A percentile compares a stretch with the other conserved stretches of the same genome.
phyloP scores from a whole-genome alignment of 2,797 vertebrate species.

The Diglossa cyanea region DNA sequence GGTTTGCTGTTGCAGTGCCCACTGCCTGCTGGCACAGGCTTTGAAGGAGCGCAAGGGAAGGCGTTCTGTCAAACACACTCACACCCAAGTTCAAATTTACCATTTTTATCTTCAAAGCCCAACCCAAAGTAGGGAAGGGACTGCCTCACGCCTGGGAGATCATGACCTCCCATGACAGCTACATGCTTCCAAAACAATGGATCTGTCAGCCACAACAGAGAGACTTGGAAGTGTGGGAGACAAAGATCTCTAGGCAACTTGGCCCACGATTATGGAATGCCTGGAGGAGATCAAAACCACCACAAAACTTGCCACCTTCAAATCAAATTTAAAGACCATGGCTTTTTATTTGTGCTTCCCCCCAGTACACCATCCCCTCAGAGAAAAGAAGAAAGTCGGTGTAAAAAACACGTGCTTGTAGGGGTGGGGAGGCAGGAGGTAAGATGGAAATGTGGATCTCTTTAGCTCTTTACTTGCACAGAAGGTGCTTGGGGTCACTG shows the following conservation, averaged over 20 bases:
- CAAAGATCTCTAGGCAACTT: conserved; percentile 72
- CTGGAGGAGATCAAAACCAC: conserved; percentile 67
- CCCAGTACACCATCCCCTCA: background rate
- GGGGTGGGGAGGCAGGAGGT: conserved; percentile 39
- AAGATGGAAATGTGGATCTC: background rate
- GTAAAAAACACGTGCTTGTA: conserved; percentile 32
- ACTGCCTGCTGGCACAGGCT: background rate
- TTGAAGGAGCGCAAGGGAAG: background rate
- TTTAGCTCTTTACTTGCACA: background rate
- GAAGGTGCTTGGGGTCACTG: background rate
- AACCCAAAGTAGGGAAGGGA: conserved; percentile 51
- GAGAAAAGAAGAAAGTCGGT: conserved; percentile 53
- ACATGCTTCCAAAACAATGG: conserved; percentile 68
- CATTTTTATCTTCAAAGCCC: conserved; percentile 69
- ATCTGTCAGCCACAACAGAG: conserved; percentile 66
- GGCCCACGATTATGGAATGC: conserved; percentile 70
- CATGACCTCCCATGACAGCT: conserved; percentile 71
- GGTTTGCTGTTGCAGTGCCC: background rate
- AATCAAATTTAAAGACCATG: conserved; percentile 66
- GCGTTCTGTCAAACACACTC: background rate
- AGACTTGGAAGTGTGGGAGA: conserved; percentile 66
- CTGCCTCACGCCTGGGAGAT: conserved; percentile 63
- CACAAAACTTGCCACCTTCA: conserved; percentile 65
- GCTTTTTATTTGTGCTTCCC: conserved; percentile 59
- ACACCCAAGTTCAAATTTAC: conserved; percentile 61